Base-by-base conservation (phyloP, 2,888 invertebrate genomes). In the Zaprionus bogoriensis region DNA sequence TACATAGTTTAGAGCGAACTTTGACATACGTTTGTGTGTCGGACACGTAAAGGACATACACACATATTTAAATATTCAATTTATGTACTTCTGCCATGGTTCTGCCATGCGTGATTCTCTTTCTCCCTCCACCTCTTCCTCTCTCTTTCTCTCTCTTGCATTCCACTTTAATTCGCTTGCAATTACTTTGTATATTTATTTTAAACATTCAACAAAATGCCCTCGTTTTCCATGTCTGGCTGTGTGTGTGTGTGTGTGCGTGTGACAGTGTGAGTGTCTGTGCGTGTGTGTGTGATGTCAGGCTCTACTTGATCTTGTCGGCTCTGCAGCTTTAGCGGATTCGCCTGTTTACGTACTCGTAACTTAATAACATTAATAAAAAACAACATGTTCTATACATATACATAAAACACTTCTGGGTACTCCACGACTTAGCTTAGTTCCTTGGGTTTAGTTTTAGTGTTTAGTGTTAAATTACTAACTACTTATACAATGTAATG, bases 401-500 rank as follows among this genome's bases (percentile, higher is more conserved):
- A 76, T 70, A 74, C 71, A 70, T 74, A 64, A 72, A 72, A 72
- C 59, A 59, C 65, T 72, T 63, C 25, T 53, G 41, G 41, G 41
- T 51, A 58, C 46, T 51, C 19, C 25, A 67, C 48, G 63, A 30
- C 74, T 69, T 74, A 71, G 17, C 58, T 70, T 64, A 54, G 22
- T 51, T 58, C 65, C 53, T 67, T 65, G 44, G 51, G 79, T n/a
- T n/a, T n/a, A n/a, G n/a, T n/a, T n/a, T n/a, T n/a, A n/a, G n/a
- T n/a, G 60, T 87, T 80, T 80, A 65, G 74, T 77, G 88, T 87
- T 78, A 77, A 86, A 87, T 89, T 89, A 89, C 89, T 89, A 89
- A 89, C 89, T 89, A 89, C 89, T 89, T 89, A 89, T 88, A 89
- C 79, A 85, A 89, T 89, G 89, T 89, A 89, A 89, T 89, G 89